A percentile compares a stretch with the other conserved stretches of the same genome.
These are phyloP conservation scores for Atlantisia rogersi DNA, from an alignment of 2,113 vertebrate species.

Conservation along the genomic window DNA sequence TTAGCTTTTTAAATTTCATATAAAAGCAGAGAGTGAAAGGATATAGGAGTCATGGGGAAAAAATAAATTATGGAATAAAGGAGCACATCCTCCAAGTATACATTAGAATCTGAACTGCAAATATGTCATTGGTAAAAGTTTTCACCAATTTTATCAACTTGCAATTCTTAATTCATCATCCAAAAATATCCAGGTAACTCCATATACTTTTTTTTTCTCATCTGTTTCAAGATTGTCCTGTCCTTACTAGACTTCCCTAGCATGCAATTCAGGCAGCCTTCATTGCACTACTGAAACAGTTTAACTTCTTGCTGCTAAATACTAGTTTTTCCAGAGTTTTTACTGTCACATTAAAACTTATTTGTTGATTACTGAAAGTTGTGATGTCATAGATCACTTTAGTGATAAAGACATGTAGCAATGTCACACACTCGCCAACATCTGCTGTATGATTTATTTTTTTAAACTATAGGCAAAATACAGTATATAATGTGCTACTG, in stretches of 20 bases:
- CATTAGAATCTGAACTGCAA: neutral
- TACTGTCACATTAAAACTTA: neutral
- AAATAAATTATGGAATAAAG: neutral
- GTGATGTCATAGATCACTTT: neutral
- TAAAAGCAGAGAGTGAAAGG: neutral
- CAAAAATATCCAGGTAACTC: neutral
- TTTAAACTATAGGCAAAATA: neutral
- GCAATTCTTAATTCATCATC: neutral
- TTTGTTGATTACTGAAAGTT: neutral
- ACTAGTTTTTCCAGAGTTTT: neutral
- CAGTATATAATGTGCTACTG: neutral
- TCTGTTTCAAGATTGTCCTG: neutral
- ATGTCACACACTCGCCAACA: neutral
- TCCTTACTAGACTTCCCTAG: neutral
- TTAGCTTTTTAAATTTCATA: neutral
- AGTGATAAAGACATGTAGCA: neutral
- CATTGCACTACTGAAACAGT: neutral
- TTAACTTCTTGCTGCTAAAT: neutral
- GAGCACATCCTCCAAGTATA: neutral
- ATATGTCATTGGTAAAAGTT: neutral
- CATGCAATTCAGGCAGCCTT: neutral
- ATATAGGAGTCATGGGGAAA: neutral
- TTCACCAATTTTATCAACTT: neutral
- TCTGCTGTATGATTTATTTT: neutral
- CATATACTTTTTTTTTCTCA: neutral